Conservation (phyloP, 2,888 invertebrate genomes). For the Crocallis elinguaria region DNA sequence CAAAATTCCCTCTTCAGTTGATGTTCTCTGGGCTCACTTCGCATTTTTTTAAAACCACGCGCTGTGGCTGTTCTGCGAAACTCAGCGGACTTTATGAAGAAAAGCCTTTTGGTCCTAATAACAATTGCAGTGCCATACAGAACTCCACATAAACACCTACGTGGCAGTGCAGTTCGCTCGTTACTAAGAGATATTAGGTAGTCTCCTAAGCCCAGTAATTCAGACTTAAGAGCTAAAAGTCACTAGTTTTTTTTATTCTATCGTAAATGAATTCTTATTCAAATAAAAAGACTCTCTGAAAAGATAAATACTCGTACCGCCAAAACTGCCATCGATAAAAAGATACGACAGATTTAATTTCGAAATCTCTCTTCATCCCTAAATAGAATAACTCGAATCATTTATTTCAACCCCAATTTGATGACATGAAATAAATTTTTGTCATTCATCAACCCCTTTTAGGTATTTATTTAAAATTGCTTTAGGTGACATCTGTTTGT, state of each 20-base stretch:
- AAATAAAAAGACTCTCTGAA: slow-evolving; percentile 14
- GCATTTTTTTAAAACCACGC: too few relatives aligned
- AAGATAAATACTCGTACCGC: too few relatives aligned
- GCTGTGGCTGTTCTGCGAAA: too few relatives aligned
- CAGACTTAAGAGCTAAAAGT: slow-evolving; percentile 8
- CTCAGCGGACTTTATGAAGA: not conserved
- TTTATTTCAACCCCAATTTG: slow-evolving; percentile 24
- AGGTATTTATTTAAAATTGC: slow-evolving; percentile 27
- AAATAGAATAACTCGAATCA: slow-evolving; percentile 20
- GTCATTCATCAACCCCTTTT: slow-evolving; percentile 27
- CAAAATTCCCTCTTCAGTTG: too few relatives aligned
- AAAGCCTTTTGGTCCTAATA: not conserved
- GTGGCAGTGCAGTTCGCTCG: too few relatives aligned
- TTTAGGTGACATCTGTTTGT: slow-evolving; percentile 15
- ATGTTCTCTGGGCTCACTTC: too few relatives aligned
- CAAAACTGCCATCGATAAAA: too few relatives aligned
- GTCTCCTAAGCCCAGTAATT: too few relatives aligned
- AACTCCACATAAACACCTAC: too few relatives aligned
- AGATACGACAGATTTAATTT: slow-evolving; percentile 20
- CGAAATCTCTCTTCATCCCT: slow-evolving; percentile 9
- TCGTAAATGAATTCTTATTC: slow-evolving; percentile 13
- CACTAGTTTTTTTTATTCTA: slow-evolving; percentile 6
- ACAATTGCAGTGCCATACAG: too few relatives aligned
- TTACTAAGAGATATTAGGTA: too few relatives aligned
- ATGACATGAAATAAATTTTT: slow-evolving; percentile 25